A percentile compares a stretch with the other conserved stretches of the same genome.
Conservation (phyloP, 2,797 vertebrate species). For the Ara ararauna region DNA sequence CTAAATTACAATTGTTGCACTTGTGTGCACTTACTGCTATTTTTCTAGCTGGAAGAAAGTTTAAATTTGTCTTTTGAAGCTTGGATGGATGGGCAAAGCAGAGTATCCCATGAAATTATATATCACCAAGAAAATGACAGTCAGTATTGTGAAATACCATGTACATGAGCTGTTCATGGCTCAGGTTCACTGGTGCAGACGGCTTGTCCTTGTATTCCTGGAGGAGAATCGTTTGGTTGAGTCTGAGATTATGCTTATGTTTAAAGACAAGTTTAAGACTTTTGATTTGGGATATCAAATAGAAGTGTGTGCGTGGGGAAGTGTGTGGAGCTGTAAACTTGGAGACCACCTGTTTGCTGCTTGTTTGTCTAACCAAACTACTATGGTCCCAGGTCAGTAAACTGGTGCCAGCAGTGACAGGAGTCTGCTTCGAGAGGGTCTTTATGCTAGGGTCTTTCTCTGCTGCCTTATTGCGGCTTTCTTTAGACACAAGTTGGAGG, state of each 20-base stretch:
- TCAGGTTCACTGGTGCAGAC: background rate
- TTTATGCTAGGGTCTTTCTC: background rate
- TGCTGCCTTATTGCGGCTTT: background rate
- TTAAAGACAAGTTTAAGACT: background rate
- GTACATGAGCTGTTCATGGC: background rate
- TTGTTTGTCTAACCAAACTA: background rate
- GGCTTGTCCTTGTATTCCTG: background rate
- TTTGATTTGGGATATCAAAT: background rate
- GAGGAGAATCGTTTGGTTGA: background rate
- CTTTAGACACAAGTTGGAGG: background rate
- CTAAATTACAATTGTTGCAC: background rate
- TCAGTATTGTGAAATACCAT: background rate
- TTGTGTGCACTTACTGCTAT: background rate
- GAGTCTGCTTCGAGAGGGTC: no score
- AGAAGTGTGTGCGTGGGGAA: background rate
- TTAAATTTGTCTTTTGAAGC: background rate
- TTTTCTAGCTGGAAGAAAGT: background rate
- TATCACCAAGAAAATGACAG: background rate
- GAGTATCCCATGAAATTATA: background rate
- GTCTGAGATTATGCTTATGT: background rate
- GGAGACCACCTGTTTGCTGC: background rate
- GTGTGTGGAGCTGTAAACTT: background rate
- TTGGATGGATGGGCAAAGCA: background rate
- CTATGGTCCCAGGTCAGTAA: rapidly evolving
- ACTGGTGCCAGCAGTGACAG: rapidly evolving